Conservation (phyloP, 2,888 invertebrate species). For the Thumatha senex region DNA sequence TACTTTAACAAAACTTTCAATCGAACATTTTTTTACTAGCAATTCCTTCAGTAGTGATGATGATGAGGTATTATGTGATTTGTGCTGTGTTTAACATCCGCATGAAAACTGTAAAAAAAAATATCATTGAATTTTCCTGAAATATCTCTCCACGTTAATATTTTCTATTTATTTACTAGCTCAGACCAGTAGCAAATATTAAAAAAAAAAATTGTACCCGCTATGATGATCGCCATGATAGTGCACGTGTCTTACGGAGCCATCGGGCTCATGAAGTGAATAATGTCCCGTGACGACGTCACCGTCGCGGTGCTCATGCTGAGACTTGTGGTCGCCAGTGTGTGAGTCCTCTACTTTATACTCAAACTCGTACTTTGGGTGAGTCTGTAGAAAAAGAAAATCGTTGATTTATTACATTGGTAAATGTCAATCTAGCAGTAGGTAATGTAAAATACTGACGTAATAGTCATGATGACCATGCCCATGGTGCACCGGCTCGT, state of each 20-base stretch:
- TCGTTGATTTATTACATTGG: not conserved
- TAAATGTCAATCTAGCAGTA: not conserved
- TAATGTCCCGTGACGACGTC: constrained; percentile 61
- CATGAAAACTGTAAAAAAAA: constrained; percentile 49
- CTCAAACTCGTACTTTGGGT: constrained; percentile 43
- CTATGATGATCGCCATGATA: constrained; percentile 72
- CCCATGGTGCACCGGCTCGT: constrained; percentile 31
- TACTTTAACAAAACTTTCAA: no score
- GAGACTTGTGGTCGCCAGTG: constrained; percentile 73
- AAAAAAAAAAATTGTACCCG: no score
- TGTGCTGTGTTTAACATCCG: constrained; percentile 48
- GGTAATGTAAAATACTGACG: constrained; percentile 5
- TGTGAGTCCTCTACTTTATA: constrained; percentile 62
- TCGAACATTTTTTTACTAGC: not conserved
- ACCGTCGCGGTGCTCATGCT: constrained; percentile 70
- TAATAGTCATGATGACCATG: constrained; percentile 29
- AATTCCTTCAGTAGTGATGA: constrained; percentile 19
- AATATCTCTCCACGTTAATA: no score
- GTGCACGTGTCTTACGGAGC: constrained; percentile 73
- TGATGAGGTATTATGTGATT: constrained; percentile 40
- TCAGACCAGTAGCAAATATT: no score
- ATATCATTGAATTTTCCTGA: not conserved
- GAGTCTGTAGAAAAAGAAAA: constrained; percentile 20
- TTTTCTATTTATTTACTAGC: no score
- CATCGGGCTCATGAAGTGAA: constrained; percentile 71